phyloP scores from a whole-genome alignment of 2,113 vertebrate genomes.

The Turnix velox region DNA sequence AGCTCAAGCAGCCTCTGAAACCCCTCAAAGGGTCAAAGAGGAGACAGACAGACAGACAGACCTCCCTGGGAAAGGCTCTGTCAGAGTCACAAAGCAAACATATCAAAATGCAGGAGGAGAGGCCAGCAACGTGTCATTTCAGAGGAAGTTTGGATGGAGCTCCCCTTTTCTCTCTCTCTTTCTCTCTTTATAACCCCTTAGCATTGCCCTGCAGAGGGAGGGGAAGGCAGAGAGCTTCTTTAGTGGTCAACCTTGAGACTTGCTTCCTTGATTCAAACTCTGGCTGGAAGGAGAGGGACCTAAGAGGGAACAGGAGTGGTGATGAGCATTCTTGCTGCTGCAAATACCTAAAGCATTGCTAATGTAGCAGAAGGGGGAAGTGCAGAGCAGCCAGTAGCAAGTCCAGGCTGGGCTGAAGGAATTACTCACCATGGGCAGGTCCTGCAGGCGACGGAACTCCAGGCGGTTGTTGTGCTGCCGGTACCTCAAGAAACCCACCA shows the following conservation, averaged over 20 bases:
- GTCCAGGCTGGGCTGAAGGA: background rate
- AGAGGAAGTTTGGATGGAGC: background rate
- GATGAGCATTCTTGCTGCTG: slow-evolving; percentile 7
- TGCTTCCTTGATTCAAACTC: slow-evolving; percentile 37
- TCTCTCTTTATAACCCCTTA: slow-evolving; percentile 6
- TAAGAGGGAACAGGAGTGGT: slow-evolving; percentile 28
- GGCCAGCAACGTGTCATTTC: background rate
- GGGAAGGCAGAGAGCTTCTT: slow-evolving; percentile 40
- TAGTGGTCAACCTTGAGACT: slow-evolving; percentile 26
- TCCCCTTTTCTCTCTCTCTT: too few relatives aligned
- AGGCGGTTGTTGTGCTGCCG: slow-evolving; percentile 76
- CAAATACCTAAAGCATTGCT: background rate
- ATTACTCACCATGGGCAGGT: slow-evolving; percentile 64
- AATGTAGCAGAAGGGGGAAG: background rate
- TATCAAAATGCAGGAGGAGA: background rate
- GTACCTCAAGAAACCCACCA: slow-evolving; percentile 83
- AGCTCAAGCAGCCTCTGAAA: background rate
- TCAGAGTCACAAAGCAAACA: background rate
- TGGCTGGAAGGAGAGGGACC: slow-evolving; percentile 49
- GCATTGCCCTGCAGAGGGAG: slow-evolving; percentile 28
- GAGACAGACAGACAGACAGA: background rate
- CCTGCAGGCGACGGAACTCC: slow-evolving; percentile 84
- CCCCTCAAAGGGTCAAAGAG: background rate
- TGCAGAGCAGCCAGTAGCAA: background rate
- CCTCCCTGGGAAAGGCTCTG: background rate